Evolutionary conservation across 2,113 vertebrate species (phyloP).

Genomic region (Malurus melanocephalus): DNA sequence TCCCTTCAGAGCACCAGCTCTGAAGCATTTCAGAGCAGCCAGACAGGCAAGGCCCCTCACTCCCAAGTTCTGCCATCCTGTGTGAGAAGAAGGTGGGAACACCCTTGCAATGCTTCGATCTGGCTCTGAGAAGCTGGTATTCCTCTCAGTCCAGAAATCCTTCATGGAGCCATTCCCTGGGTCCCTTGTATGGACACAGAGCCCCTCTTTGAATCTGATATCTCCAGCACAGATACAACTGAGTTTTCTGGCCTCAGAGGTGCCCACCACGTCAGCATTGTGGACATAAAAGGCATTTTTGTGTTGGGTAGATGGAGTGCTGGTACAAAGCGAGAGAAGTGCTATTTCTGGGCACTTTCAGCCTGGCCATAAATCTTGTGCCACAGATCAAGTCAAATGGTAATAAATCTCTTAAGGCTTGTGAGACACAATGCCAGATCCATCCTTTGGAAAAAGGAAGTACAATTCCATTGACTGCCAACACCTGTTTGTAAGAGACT

Average conservation of each 20-base stretch:
- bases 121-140: not conserved
- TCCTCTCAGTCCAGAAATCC: not conserved
- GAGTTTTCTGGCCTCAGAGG: not conserved
- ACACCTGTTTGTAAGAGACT: conserved; percentile 27
- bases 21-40: not conserved
- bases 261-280: not conserved
- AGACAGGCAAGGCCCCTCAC: not conserved
- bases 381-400: conserved; percentile 40
- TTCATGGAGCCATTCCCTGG: not conserved
- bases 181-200: not conserved
- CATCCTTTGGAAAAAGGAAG: conserved; percentile 11
- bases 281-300: not conserved
- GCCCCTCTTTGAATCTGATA: not conserved
- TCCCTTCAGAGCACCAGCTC: not conserved
- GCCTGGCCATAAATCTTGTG: conserved; percentile 56
- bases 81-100: not conserved
- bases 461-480: conserved; percentile 38
- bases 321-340: not conserved
- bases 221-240: not conserved
- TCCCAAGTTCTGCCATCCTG: not conserved
- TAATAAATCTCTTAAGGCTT: conserved; percentile 54
- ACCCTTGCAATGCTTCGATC: not conserved
- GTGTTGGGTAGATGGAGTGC: not conserved
- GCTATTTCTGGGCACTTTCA: conserved; percentile 34
- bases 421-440: conserved; percentile 12